A percentile compares a stretch with the other conserved stretches of the same genome.
Conservation (phyloP, 64 coral and sea anemone species). For the Trachythela sp. region DNA sequence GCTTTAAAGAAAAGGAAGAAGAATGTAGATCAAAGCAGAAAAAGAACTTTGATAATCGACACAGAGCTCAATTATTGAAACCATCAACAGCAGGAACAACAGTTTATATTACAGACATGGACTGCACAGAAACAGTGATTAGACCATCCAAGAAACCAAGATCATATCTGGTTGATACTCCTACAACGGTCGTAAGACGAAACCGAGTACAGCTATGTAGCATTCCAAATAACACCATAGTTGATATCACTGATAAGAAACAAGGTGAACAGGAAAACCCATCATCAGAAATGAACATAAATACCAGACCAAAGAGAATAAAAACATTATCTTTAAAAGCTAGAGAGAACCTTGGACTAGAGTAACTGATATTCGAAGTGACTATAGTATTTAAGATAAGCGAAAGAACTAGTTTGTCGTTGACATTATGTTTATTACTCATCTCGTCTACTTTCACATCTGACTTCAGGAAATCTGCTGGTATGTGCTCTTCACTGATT, state of each 20-base stretch:
- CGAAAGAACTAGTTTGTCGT: no score
- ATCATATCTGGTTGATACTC: background rate
- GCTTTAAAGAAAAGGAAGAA: background rate
- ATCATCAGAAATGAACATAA: background rate
- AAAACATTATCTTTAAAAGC: background rate
- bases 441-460: no score
- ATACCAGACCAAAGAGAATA: background rate
- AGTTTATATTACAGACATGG: background rate
- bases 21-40: background rate
- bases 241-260: background rate
- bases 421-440: no score
- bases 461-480: no score
- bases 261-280: background rate
- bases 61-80: background rate
- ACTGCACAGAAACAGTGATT: background rate
- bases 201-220: background rate
- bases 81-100: background rate
- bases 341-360: background rate
- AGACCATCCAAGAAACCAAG: background rate
- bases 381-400: no score
- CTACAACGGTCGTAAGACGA: background rate
- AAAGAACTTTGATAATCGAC: background rate
- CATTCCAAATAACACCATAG: background rate
- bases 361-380: no score
- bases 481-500: no score